Base-by-base conservation (phyloP, 2,888 invertebrate species). In the Sympetrum striolatum region DNA sequence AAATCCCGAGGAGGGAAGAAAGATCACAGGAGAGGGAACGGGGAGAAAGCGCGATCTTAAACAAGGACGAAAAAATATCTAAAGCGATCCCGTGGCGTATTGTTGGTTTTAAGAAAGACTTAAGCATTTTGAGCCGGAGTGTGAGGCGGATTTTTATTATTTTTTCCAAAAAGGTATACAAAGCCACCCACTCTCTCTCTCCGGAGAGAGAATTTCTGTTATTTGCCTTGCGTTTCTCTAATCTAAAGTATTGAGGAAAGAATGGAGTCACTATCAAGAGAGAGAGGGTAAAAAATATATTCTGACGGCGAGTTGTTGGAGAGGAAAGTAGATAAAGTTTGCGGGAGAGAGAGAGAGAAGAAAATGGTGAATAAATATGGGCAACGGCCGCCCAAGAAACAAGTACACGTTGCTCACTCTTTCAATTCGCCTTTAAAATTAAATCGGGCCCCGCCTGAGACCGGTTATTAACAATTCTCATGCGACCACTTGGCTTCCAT, bases 191-290 rank as follows among this genome's bases (percentile, higher is more conserved):
- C 53, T 82, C 35, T 31, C 31, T 53, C 15, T 86, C 86, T 22
- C 73, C 53, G 60, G 37, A 37, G 86, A 64, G 86, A 86, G 86
- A 86, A 86, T 86, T 86, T n/a, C 86, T 86, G 86, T 86, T 86
- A 86, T 86, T 86, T 86, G 86, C 86, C 60, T 86, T 86, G 86
- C 86, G 86, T 86, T 86, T 86, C 86, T 64, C 86, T 86, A 86
- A 86, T 86, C 86, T 86, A 86, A 86, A 86, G 86, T 37, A 86
- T 86, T 86, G 73, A 31, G 73, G 73, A 73, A 73, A 73, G 25
- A 73, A 73, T 31, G 73, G 73, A 73, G 25, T 73, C n/a, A 31
- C 73, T 73, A 73, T 73, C 73, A 73, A 73, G 31, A 73, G 53
- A 25, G 60, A 25, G 64, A n/a, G 64, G 14, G 22, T 73, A 73